These are phyloP conservation scores for Ciconia maguari DNA, from an alignment of 2,113 vertebrate species.

Conservation along the genomic window DNA sequence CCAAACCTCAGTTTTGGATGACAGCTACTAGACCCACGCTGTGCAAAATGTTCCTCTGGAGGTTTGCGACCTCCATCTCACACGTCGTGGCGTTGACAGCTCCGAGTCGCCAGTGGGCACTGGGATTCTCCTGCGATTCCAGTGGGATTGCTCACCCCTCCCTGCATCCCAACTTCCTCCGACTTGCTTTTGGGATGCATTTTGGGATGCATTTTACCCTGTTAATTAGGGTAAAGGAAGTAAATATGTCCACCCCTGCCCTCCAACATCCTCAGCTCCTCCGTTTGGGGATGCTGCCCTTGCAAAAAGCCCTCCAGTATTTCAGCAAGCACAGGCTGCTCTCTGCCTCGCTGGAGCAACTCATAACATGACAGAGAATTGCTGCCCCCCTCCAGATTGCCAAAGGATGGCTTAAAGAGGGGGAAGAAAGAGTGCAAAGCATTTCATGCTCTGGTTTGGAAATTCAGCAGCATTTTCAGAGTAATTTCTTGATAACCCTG, in stretches of 20 bases:
- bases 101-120: neutral
- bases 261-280: neutral
- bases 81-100: neutral
- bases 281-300: neutral
- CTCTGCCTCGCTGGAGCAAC: neutral
- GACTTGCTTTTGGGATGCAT: neutral
- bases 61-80: neutral
- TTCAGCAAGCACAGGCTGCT: neutral
- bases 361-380: accelerated
- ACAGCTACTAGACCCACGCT: conserved; percentile 18
- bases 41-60: neutral
- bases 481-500: neutral
- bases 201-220: neutral
- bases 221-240: neutral
- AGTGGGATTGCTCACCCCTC: neutral
- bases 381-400: too few relatives aligned
- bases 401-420: neutral
- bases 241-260: neutral
- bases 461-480: neutral
- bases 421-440: neutral
- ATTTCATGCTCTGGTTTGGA: neutral
- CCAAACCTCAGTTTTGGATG: neutral
- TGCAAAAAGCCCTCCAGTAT: neutral
- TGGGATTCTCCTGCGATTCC: neutral
- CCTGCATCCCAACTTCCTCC: accelerated